Evolutionary conservation across 2,113 vertebrate genomes (phyloP).

Genomic region (Dipodomys stephensi): DNA sequence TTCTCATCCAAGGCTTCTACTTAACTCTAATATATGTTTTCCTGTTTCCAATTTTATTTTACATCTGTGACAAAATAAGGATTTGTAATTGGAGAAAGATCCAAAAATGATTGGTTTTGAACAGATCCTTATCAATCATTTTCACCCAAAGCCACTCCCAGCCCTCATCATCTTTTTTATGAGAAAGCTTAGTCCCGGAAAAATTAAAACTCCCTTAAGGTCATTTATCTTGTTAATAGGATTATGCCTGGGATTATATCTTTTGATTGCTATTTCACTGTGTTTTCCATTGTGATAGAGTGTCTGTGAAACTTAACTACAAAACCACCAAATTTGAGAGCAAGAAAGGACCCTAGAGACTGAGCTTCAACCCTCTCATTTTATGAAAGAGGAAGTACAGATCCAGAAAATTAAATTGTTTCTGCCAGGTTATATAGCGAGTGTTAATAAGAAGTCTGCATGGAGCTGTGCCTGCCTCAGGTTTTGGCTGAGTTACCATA

Average conservation of each 20-base stretch:
- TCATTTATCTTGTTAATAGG: not conserved
- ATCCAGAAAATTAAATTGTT: slow-evolving; percentile 54
- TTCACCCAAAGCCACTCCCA: no score
- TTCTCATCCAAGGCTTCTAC: not conserved
- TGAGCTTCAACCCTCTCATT: slow-evolving; percentile 36
- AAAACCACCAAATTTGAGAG: slow-evolving; percentile 52
- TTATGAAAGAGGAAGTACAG: slow-evolving; percentile 40
- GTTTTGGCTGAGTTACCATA: slow-evolving; percentile 29
- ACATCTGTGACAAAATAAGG: not conserved
- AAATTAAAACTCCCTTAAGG: slow-evolving; percentile 33
- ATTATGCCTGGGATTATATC: slow-evolving; percentile 33
- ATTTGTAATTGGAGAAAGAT: not conserved
- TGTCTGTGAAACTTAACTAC: slow-evolving; percentile 2
- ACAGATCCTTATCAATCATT: not conserved
- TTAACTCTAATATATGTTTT: slow-evolving; percentile 21
- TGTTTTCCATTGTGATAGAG: slow-evolving; percentile 37
- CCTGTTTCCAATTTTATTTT: not conserved
- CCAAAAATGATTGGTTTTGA: not conserved
- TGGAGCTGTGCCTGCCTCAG: not conserved
- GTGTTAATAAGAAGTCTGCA: slow-evolving; percentile 30
- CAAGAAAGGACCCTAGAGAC: slow-evolving; percentile 13
- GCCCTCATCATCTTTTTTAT: not conserved
- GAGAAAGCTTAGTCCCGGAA: not conserved
- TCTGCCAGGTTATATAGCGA: slow-evolving; percentile 43
- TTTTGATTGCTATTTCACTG: slow-evolving; percentile 33